Evolutionary conservation across 2,888 invertebrate genomes (phyloP).

Genomic region (Drosophila imparisetae): DNA sequence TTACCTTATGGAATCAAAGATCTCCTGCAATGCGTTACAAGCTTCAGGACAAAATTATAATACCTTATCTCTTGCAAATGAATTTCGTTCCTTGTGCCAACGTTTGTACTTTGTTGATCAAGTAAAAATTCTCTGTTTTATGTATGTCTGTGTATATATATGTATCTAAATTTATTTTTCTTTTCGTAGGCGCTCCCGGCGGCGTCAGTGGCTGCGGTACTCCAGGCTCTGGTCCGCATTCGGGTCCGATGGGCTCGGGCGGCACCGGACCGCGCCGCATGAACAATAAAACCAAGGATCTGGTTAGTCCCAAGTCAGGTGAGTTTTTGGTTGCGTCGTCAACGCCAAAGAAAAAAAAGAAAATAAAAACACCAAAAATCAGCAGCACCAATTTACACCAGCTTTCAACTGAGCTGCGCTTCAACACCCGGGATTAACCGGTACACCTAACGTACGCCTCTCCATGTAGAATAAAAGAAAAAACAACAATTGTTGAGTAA

Average conservation of each 20-base stretch:
- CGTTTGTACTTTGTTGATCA: not conserved
- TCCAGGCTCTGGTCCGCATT: slow-evolving; percentile 84
- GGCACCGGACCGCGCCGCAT: slow-evolving; percentile 84
- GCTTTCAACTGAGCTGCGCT: slow-evolving; percentile 54
- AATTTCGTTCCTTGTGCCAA: not conserved
- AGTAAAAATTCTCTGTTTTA: not conserved
- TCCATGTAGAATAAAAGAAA: slow-evolving; percentile 32
- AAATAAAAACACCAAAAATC: slow-evolving; percentile 13
- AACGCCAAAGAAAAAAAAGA: not conserved
- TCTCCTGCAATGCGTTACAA: not conserved
- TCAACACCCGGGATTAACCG: slow-evolving; percentile 43
- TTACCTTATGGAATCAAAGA: not conserved
- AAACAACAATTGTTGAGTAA: slow-evolving; percentile 20
- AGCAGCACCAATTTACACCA: slow-evolving; percentile 37
- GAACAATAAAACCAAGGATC: slow-evolving; percentile 85
- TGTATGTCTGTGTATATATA: not conserved
- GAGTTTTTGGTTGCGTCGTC: slow-evolving; percentile 59
- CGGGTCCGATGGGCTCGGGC: slow-evolving; percentile 84
- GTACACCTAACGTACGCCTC: slow-evolving; percentile 51
- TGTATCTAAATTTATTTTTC: not conserved
- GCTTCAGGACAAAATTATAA: not conserved
- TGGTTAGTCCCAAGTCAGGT: slow-evolving; percentile 85
- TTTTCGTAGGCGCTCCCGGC: slow-evolving; percentile 81
- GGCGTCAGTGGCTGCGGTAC: slow-evolving; percentile 84
- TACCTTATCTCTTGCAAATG: not conserved